Evolutionary conservation across 2,888 invertebrate genomes (phyloP).

Genomic region (Hololepta plana): DNA sequence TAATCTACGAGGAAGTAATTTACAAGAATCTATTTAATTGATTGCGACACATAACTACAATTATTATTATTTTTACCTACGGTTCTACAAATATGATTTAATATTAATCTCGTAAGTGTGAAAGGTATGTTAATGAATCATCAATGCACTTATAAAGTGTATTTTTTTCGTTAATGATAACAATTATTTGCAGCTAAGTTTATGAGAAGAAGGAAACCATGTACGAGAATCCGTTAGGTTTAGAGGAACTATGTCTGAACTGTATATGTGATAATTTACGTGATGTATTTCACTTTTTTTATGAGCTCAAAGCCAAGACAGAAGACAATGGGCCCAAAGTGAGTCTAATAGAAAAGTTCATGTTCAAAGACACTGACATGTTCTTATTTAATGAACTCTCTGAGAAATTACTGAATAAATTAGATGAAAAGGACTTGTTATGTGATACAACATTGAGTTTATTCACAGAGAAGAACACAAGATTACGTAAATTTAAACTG

Average conservation of each 20-base stretch:
- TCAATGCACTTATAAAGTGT: too few species aligned
- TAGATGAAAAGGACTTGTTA: conserved; percentile 38
- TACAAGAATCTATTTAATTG: too few species aligned
- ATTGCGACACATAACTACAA: too few species aligned
- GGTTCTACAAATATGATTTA: too few species aligned
- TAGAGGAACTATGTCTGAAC: conserved; percentile 44
- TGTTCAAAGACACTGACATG: conserved; percentile 34
- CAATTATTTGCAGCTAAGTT: too few species aligned
- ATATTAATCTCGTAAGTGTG: too few species aligned
- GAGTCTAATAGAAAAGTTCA: conserved; percentile 13
- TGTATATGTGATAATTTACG: conserved; percentile 43
- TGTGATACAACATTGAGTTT: conserved; percentile 40
- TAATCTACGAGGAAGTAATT: too few species aligned
- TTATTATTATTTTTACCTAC: too few species aligned
- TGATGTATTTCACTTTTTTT: conserved; percentile 30
- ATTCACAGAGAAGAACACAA: conserved; percentile 39
- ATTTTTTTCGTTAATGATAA: too few species aligned
- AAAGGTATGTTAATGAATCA: too few species aligned
- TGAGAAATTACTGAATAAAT: conserved; percentile 31
- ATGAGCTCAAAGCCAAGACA: conserved; percentile 11
- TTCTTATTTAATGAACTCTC: conserved; percentile 39
- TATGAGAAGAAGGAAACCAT: conserved; percentile 24
- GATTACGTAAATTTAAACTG: conserved; percentile 37
- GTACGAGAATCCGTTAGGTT: conserved; percentile 41
- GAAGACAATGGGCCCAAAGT: conserved; percentile 8